phyloP scores from a whole-genome alignment of 2,888 invertebrate species.

The Beris chalybata region DNA sequence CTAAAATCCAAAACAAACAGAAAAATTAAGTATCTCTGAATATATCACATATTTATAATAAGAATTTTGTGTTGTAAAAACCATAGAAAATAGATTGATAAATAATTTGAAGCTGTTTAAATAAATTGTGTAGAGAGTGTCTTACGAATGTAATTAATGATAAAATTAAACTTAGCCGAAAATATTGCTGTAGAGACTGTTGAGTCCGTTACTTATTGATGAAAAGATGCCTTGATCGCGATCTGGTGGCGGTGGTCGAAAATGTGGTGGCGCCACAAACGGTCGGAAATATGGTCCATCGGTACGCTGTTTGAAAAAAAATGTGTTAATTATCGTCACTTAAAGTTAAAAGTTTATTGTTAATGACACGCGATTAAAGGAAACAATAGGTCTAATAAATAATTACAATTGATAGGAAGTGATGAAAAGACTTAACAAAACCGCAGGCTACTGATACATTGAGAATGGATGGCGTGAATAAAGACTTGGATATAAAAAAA shows the following conservation, averaged over 20 bases:
- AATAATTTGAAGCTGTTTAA: background rate
- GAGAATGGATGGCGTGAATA: too few relatives aligned
- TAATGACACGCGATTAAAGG: constrained; percentile 33
- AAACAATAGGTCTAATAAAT: constrained; percentile 24
- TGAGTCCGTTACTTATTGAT: constrained; percentile 76
- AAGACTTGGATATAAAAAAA: too few relatives aligned
- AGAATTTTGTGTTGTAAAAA: background rate
- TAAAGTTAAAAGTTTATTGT: constrained; percentile 27
- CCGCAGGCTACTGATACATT: too few relatives aligned
- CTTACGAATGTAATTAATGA: constrained; percentile 4
- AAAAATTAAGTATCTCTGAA: too few relatives aligned
- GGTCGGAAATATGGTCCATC: constrained; percentile 72
- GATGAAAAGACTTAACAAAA: too few relatives aligned
- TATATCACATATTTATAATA: too few relatives aligned
- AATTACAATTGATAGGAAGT: constrained; percentile 34
- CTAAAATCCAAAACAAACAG: too few relatives aligned
- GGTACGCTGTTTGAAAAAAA: constrained; percentile 61
- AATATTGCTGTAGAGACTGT: constrained; percentile 74
- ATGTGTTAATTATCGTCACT: background rate
- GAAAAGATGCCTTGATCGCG: constrained; percentile 69
- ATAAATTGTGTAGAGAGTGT: background rate
- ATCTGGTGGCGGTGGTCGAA: constrained; percentile 57
- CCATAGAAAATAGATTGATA: constrained; percentile 9
- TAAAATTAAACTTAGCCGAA: constrained; percentile 63
- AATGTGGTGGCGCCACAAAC: constrained; percentile 56